phyloP scores from a whole-genome alignment of 2,888 invertebrate species.

The Dryocosmus kuriphilus region DNA sequence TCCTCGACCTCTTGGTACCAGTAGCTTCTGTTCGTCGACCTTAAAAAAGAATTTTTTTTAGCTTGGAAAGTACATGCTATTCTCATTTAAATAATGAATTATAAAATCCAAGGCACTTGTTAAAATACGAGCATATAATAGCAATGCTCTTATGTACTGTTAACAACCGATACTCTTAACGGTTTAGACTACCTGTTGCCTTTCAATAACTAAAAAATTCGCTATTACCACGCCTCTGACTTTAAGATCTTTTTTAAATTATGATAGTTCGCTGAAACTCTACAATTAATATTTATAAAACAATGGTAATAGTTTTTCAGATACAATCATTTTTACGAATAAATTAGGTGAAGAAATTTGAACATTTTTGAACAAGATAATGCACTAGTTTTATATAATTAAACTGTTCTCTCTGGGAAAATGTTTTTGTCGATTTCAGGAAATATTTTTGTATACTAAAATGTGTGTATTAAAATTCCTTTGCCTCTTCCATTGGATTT shows the following conservation, averaged over 20 bases:
- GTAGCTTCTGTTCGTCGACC: slow-evolving; percentile 64
- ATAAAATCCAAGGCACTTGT: neutral
- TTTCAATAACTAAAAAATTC: neutral
- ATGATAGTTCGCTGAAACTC: neutral
- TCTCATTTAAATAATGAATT: neutral
- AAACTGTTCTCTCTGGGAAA: neutral
- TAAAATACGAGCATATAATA: neutral
- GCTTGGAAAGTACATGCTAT: neutral
- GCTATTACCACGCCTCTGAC: neutral
- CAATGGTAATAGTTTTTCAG: neutral
- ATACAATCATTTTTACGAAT: neutral
- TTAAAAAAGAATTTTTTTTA: slow-evolving; percentile 53
- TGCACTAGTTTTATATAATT: neutral
- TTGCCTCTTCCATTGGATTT: neutral
- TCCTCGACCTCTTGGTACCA: slow-evolving; percentile 61
- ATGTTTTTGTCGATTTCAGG: neutral
- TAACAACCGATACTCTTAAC: neutral
- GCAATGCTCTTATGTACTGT: neutral
- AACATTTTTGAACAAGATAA: no score
- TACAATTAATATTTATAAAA: neutral
- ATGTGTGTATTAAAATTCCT: neutral
- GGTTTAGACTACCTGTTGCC: neutral
- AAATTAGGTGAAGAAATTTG: neutral
- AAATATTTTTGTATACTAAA: neutral
- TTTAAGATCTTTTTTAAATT: neutral